These are phyloP conservation scores for Helicolenus hilgendorfi DNA, from an alignment of 2,797 vertebrate species.

Conservation along the genomic window DNA sequence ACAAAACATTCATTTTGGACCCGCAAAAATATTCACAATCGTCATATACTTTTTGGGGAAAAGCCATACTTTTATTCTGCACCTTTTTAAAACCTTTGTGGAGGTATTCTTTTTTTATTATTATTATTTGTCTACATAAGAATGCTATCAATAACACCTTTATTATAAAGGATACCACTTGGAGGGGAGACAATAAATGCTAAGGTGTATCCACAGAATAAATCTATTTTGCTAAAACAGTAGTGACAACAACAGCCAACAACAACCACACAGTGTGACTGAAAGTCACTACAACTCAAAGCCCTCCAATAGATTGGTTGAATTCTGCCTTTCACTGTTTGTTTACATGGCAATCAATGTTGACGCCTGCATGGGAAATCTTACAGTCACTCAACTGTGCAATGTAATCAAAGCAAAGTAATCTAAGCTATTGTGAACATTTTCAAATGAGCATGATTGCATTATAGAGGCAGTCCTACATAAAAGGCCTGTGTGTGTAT, in stretches of 20 bases:
- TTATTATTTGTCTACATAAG: too few species aligned
- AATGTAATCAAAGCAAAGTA: neutral
- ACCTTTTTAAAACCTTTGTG: too few species aligned
- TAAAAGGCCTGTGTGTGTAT: neutral
- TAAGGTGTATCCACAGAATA: neutral
- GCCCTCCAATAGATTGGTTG: neutral
- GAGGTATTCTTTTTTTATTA: too few species aligned
- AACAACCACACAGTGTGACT: neutral
- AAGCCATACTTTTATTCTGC: too few species aligned
- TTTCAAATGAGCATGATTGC: slow-evolving; percentile 29
- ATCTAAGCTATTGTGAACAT: neutral
- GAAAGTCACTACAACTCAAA: neutral
- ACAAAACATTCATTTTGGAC: too few species aligned
- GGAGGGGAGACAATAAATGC: neutral
- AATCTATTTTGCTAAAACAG: neutral
- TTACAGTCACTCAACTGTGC: neutral
- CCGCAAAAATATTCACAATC: too few species aligned
- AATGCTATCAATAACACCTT: neutral
- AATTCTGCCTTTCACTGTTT: slow-evolving; percentile 18
- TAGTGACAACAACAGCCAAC: neutral
- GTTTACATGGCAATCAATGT: slow-evolving; percentile 34
- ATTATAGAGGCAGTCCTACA: slow-evolving; percentile 3
- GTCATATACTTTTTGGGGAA: too few species aligned
- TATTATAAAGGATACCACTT: neutral
- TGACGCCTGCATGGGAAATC: neutral